Percentiles rank a stretch among this genome's conserved stretches.
These are phyloP conservation scores for Hippolais icterina DNA, from an alignment of 2,113 vertebrate species.

Conservation along the genomic window DNA sequence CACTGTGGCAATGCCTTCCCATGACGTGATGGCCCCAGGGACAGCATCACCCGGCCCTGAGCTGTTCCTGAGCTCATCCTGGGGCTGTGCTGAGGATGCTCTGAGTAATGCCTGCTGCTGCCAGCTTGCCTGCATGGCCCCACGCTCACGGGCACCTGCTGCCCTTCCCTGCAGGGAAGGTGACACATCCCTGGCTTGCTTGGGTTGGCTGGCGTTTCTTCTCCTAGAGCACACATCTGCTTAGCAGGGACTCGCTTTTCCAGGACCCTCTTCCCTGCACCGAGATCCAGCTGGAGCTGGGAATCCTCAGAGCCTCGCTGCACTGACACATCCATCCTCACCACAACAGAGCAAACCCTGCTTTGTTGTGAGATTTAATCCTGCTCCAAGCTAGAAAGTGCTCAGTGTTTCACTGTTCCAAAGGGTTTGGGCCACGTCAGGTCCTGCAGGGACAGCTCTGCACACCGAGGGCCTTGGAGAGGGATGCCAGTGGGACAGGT, in stretches of 20 bases:
- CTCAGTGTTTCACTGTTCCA: background rate
- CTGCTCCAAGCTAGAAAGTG: background rate
- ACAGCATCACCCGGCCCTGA: background rate
- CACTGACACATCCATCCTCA: background rate
- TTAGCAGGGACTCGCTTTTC: background rate
- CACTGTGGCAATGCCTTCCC: accelerated
- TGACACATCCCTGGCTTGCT: background rate
- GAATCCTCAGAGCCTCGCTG: background rate
- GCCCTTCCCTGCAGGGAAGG: accelerated
- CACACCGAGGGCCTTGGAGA: background rate
- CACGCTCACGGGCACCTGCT: background rate
- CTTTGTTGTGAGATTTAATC: background rate
- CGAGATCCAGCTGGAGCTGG: background rate
- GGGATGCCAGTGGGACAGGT: accelerated
- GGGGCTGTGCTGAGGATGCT: background rate
- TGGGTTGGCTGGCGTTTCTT: background rate
- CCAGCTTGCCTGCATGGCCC: background rate
- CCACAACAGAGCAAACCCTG: background rate
- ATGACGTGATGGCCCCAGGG: background rate
- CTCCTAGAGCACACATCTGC: background rate
- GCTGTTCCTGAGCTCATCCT: background rate
- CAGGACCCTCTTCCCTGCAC: background rate
- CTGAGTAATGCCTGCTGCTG: background rate
- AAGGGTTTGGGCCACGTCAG: background rate
- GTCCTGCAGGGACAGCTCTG: background rate